Conservation (phyloP, 2,888 invertebrate genomes). For the Drosophila macrospina region DNA sequence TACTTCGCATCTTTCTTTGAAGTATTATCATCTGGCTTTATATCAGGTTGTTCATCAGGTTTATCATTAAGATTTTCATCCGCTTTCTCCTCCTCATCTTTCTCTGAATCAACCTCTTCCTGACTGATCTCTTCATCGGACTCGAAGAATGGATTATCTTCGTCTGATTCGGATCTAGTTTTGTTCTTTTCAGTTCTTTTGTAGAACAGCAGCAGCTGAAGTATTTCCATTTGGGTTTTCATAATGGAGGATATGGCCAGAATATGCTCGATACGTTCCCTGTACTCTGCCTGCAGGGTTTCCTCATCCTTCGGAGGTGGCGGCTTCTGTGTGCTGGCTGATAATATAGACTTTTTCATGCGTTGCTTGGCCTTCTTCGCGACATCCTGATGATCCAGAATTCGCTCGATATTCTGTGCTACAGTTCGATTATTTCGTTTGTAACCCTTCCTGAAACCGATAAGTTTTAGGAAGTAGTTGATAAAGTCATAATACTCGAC, state of each 20-base stretch:
- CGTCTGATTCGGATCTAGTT: neutral
- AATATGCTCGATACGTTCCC: constrained; percentile 25
- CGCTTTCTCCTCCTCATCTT: neutral
- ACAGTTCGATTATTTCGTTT: constrained; percentile 47
- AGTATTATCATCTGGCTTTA: too few species aligned
- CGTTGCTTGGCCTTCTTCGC: neutral
- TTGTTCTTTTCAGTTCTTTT: neutral
- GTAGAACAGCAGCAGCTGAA: constrained; percentile 34
- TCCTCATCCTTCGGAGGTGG: constrained; percentile 21
- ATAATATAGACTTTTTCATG: neutral
- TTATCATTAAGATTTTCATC: neutral
- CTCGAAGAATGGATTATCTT: neutral
- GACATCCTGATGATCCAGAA: constrained; percentile 10
- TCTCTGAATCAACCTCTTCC: neutral
- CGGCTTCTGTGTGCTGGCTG: neutral
- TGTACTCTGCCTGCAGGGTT: constrained; percentile 27
- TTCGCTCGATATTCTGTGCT: constrained; percentile 40
- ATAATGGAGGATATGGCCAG: constrained; percentile 28
- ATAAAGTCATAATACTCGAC: constrained; percentile 48
- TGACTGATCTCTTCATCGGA: neutral
- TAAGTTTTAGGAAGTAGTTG: neutral
- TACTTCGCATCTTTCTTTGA: too few species aligned
- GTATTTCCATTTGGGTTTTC: constrained; percentile 48
- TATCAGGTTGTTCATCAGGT: too few species aligned
- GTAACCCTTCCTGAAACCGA: constrained; percentile 16